Conservation (phyloP, 53 echinoderm and acorn worm genomes). For the Luidia sarsii region DNA sequence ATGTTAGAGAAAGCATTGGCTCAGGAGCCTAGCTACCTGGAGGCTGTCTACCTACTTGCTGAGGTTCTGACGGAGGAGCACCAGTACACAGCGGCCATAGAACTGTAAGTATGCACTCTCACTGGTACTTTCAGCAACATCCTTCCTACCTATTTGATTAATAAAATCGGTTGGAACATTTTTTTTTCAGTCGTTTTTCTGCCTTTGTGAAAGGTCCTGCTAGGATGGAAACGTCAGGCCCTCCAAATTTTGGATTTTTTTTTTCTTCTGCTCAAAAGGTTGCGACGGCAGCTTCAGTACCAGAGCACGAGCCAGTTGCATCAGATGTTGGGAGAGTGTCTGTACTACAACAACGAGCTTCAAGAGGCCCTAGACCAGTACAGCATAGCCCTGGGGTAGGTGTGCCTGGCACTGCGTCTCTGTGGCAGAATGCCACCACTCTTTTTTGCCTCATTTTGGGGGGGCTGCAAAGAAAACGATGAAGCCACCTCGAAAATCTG, state of each 20-base stretch:
- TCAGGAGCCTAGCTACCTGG: conserved; percentile 77
- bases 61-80: conserved; percentile 79
- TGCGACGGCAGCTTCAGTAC: conserved; percentile 82
- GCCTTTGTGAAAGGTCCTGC: conserved; percentile 1
- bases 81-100: conserved; percentile 81
- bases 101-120: conserved; percentile 67
- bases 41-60: conserved; percentile 86
- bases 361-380: conserved; percentile 95
- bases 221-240: too few relatives aligned
- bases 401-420: not conserved
- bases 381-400: conserved; percentile 87
- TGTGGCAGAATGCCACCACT: too few relatives aligned
- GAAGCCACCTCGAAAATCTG: too few relatives aligned
- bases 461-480: too few relatives aligned
- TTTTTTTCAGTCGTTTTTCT: not conserved
- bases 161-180: not conserved
- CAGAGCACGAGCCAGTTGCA: conserved; percentile 89
- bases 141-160: too few relatives aligned
- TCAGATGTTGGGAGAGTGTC: conserved; percentile 90
- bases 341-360: conserved; percentile 76
- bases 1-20: conserved; percentile 82
- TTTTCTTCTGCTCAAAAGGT: conserved; percentile 36
- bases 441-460: too few relatives aligned
- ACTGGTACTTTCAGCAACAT: too few relatives aligned
- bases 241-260: not conserved